A percentile compares a stretch with the other conserved stretches of the same genome.
These are phyloP conservation scores for Silurus asotus DNA, from an alignment of 2,113 vertebrate genomes.

Conservation along the genomic window DNA sequence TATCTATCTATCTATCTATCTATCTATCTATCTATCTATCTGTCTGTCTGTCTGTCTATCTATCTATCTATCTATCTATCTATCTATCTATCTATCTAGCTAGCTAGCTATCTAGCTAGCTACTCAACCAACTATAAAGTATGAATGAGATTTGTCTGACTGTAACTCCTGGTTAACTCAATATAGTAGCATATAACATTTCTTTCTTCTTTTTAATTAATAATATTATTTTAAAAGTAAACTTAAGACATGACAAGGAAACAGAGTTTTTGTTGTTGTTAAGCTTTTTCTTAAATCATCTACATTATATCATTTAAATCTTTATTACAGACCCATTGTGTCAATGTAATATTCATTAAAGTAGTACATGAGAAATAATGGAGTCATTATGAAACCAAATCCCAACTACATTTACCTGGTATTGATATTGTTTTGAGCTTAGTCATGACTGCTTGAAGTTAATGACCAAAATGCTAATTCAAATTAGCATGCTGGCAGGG, in stretches of 20 bases:
- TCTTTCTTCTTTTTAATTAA: neutral
- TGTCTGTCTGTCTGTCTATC: too few species aligned
- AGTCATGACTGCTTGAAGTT: slow-evolving; percentile 48
- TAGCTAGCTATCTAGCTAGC: too few species aligned
- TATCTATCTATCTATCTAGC: too few species aligned
- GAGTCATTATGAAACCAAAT: neutral
- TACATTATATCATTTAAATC: neutral
- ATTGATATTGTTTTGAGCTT: slow-evolving; percentile 18
- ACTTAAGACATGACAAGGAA: neutral
- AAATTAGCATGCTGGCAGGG: slow-evolving; percentile 51
- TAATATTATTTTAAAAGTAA: neutral
- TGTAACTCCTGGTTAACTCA: neutral
- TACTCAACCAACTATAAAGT: too few species aligned
- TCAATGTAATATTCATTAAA: neutral
- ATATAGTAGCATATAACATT: neutral
- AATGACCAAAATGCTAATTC: slow-evolving; percentile 53
- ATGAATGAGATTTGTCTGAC: too few species aligned
- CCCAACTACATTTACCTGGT: neutral
- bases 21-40: too few species aligned
- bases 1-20: too few species aligned
- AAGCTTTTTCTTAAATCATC: neutral
- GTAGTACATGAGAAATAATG: neutral
- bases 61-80: too few species aligned
- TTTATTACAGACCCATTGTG: neutral
- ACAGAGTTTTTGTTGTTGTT: too few species aligned